These are phyloP conservation scores for Cichlasoma orientale DNA, from an alignment of 2,797 vertebrate genomes.

Conservation along the genomic window DNA sequence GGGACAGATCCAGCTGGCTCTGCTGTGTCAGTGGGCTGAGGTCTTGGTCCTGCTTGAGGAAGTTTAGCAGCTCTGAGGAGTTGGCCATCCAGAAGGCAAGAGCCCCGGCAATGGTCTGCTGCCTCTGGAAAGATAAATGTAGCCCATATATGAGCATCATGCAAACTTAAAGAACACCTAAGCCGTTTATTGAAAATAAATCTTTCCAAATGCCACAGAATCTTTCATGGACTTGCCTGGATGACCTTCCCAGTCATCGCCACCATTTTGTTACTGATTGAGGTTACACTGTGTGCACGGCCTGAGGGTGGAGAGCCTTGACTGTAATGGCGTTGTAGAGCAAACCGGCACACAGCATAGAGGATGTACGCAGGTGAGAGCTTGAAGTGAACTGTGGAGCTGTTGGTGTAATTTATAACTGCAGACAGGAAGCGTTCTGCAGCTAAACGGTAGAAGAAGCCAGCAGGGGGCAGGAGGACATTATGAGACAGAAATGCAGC, in stretches of 20 bases:
- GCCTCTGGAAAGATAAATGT: slow-evolving; percentile 81
- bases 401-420: slow-evolving; percentile 92
- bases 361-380: slow-evolving; percentile 90
- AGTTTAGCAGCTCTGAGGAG: slow-evolving; percentile 92
- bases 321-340: slow-evolving; percentile 81
- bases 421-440: slow-evolving; percentile 91
- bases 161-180: neutral
- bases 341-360: slow-evolving; percentile 87
- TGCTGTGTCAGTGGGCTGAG: slow-evolving; percentile 86
- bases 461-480: slow-evolving; percentile 55
- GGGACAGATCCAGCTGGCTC: slow-evolving; percentile 87
- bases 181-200: neutral
- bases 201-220: neutral
- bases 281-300: slow-evolving; percentile 79
- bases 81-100: slow-evolving; percentile 97
- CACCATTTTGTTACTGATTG: slow-evolving; percentile 88
- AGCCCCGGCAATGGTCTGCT: slow-evolving; percentile 87
- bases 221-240: slow-evolving; percentile 82
- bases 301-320: slow-evolving; percentile 69
- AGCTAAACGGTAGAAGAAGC: slow-evolving; percentile 72
- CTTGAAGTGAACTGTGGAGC: slow-evolving; percentile 92
- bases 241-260: slow-evolving; percentile 89
- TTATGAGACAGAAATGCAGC: slow-evolving; percentile 8
- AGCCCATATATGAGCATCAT: neutral
- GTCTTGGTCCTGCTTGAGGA: slow-evolving; percentile 89